A percentile compares a stretch with the other conserved stretches of the same genome.
These are phyloP conservation scores for Apus apus DNA, from an alignment of 2,113 vertebrate genomes.

Conservation along the genomic window DNA sequence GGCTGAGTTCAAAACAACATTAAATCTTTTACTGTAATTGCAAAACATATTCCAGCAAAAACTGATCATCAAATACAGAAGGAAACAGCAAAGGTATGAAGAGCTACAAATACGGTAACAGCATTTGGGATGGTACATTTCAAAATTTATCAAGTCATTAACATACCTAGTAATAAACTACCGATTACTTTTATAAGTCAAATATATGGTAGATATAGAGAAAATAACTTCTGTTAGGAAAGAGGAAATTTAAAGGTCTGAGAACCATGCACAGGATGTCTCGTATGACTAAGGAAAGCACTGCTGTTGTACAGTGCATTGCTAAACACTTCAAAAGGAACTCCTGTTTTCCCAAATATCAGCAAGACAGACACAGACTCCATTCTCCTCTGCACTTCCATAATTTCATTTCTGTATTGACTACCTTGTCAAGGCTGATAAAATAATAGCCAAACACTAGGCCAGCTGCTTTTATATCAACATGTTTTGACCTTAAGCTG, in stretches of 20 bases:
- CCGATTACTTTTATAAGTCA: neutral
- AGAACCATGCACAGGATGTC: neutral
- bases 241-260: neutral
- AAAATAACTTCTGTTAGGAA: neutral
- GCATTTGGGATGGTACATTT: neutral
- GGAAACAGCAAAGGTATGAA: constrained; percentile 23
- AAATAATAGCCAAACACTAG: neutral
- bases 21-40: constrained; percentile 57
- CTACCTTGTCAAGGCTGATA: neutral
- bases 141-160: constrained; percentile 19
- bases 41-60: constrained; percentile 44
- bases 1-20: constrained; percentile 51
- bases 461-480: neutral
- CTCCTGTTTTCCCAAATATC: neutral
- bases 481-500: neutral
- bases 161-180: neutral
- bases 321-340: neutral
- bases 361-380: neutral
- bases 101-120: neutral
- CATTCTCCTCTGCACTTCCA: neutral
- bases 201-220: neutral
- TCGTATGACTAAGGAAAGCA: neutral
- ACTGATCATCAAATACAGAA: constrained; percentile 12
- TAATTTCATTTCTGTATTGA: neutral
- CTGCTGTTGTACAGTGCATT: neutral